phyloP scores from a whole-genome alignment of 2,113 vertebrate genomes.

The Peromyscus polionotus region DNA sequence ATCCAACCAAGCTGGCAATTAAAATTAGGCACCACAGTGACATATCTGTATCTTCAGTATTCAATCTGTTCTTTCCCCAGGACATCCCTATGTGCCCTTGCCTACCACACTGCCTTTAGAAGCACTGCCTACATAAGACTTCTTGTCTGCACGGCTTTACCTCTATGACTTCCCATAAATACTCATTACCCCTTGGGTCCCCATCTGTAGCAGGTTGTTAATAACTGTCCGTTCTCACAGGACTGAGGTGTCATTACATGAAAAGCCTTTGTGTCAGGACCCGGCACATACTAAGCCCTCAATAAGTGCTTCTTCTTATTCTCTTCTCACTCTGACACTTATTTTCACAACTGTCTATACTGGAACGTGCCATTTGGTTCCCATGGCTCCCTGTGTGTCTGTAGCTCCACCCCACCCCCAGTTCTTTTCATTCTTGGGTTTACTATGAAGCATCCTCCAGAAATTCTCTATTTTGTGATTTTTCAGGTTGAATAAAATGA shows the following conservation, averaged over 20 bases:
- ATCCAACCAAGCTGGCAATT: neutral
- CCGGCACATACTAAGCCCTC: neutral
- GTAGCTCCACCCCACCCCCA: fast-evolving
- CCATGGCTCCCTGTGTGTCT: neutral
- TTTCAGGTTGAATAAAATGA: constrained; percentile 38
- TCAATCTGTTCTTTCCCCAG: neutral
- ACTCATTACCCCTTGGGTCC: no score
- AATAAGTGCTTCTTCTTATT: neutral
- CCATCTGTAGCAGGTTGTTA: neutral
- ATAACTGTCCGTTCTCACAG: fast-evolving
- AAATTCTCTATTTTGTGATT: constrained; percentile 4
- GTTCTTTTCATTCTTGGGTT: neutral
- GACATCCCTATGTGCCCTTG: neutral
- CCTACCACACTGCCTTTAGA: neutral
- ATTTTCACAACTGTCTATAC: neutral
- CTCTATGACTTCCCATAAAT: neutral
- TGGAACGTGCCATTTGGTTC: neutral
- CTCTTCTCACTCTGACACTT: neutral
- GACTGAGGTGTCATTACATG: neutral
- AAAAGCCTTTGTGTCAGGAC: neutral
- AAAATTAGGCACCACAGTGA: neutral
- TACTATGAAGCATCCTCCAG: neutral
- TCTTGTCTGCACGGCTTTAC: neutral
- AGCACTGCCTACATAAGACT: neutral
- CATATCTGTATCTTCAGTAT: neutral